These are phyloP conservation scores for Conus ventricosus DNA, from an alignment of 1,140 invertebrate species.

Conservation along the genomic window DNA sequence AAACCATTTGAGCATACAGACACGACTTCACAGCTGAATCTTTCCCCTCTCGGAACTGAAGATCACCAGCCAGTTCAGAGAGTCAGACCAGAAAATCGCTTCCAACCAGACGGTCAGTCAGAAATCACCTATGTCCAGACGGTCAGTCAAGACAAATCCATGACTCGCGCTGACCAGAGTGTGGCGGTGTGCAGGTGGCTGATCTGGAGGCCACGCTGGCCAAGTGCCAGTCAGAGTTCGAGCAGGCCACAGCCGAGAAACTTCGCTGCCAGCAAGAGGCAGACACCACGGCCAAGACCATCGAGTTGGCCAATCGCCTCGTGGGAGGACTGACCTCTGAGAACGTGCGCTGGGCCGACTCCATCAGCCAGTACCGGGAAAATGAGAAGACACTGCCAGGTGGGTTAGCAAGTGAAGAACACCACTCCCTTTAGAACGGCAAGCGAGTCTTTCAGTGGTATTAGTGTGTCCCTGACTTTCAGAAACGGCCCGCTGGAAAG, in stretches of 20 bases:
- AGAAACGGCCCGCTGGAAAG: too few species aligned
- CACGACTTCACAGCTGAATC: too few species aligned
- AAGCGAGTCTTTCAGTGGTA: too few species aligned
- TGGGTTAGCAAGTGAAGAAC: not conserved
- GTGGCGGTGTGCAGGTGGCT: slow-evolving; percentile 81
- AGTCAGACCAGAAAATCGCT: too few species aligned
- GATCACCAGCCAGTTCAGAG: too few species aligned
- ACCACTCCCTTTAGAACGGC: too few species aligned
- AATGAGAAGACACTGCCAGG: slow-evolving; percentile 89
- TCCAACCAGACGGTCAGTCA: too few species aligned
- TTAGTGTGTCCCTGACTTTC: too few species aligned
- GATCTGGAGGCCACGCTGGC: slow-evolving; percentile 91
- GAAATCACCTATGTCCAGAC: too few species aligned
- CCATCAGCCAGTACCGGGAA: slow-evolving; percentile 91
- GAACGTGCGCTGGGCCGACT: slow-evolving; percentile 95
- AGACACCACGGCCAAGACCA: slow-evolving; percentile 84
- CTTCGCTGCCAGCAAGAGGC: slow-evolving; percentile 82
- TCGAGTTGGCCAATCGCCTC: slow-evolving; percentile 93
- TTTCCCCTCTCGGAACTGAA: too few species aligned
- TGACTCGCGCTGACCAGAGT: not conserved
- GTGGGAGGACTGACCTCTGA: slow-evolving; percentile 96
- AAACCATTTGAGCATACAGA: too few species aligned
- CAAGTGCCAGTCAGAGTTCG: slow-evolving; percentile 86
- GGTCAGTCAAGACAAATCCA: too few species aligned
- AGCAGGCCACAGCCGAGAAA: slow-evolving; percentile 92